Base-by-base conservation (phyloP, 2,888 invertebrate genomes). In the Hemaris fuciformis region DNA sequence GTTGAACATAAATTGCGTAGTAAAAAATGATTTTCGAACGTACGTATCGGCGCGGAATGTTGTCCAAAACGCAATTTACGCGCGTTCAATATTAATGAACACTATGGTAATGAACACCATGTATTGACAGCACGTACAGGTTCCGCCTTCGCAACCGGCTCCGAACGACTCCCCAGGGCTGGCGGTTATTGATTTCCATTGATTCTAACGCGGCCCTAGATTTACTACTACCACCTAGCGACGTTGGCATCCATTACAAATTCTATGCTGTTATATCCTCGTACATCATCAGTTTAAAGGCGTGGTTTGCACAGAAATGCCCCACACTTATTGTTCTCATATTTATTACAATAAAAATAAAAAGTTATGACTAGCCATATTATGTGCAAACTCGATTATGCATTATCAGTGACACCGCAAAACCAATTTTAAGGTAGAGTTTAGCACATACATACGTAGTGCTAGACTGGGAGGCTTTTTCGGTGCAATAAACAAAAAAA, bases 141-240 rank as follows among this genome's bases (percentile, higher is more conserved):
- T 73, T 76, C 72, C 73, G 76, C 76, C 78, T 81, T 77, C 74
- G 68, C 73, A 69, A 69, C 62, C 62, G 41, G 62, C 69, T 73
- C 67, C 72, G 66, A 85, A 90, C 80, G 80, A 73, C 87, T 86
- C 91, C 88, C 91, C 68, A 68, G 89, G 79, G 91, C 74, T 71
- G 65, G 66, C 58, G 66, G 68, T 81, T 85, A 91, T 89, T 91
- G 90, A 89, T 90, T 88, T 76, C 79, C 77, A 92, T 91, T 90
- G 91, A 91, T 88, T 91, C 87, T 86, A 91, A 91, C 83, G 87
- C 77, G 78, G 73, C 79, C 68, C 80, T 81, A 84, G 88, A 89
- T 90, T 88, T 87, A 89, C 80, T 83, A 79, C 81, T 77, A 71
- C 74, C 68, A 74, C 66, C 74, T 77, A 75, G 75, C 69, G 75